phyloP scores from a whole-genome alignment of 2,113 vertebrate genomes.

The Phalacrocorax aristotelis region DNA sequence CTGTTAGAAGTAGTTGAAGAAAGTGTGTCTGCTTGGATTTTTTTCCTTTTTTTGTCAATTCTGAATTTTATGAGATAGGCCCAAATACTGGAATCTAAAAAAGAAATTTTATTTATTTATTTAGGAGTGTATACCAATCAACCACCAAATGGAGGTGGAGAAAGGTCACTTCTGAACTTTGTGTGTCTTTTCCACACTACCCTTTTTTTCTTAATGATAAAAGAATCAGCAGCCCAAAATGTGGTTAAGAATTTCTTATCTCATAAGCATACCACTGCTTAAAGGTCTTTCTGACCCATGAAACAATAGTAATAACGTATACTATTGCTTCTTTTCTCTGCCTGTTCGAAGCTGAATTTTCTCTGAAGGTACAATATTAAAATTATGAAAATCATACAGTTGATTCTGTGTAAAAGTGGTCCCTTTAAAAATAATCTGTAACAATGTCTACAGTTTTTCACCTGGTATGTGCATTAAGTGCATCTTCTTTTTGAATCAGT shows the following conservation, averaged over 20 bases:
- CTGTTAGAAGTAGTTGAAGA: neutral
- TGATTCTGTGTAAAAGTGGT: neutral
- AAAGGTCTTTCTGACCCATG: neutral
- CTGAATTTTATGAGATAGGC: neutral
- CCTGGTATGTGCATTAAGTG: neutral
- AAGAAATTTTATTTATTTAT: neutral
- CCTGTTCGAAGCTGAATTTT: neutral
- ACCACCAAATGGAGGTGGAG: neutral
- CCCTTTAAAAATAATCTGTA: neutral
- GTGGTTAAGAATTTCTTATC: neutral
- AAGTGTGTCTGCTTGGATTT: neutral
- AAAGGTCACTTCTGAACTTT: neutral
- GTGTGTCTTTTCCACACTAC: neutral
- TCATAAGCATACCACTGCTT: neutral
- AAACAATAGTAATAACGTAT: neutral
- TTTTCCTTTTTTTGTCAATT: neutral
- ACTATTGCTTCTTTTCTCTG: neutral
- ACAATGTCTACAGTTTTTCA: neutral
- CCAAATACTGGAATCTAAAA: neutral
- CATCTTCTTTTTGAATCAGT: neutral
- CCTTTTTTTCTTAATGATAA: neutral
- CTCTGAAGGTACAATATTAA: neutral
- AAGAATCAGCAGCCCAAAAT: neutral
- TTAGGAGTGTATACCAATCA: neutral
- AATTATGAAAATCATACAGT: neutral